These are phyloP conservation scores for Thymelicus acteon DNA, from an alignment of 2,888 invertebrate species.

Conservation along the genomic window DNA sequence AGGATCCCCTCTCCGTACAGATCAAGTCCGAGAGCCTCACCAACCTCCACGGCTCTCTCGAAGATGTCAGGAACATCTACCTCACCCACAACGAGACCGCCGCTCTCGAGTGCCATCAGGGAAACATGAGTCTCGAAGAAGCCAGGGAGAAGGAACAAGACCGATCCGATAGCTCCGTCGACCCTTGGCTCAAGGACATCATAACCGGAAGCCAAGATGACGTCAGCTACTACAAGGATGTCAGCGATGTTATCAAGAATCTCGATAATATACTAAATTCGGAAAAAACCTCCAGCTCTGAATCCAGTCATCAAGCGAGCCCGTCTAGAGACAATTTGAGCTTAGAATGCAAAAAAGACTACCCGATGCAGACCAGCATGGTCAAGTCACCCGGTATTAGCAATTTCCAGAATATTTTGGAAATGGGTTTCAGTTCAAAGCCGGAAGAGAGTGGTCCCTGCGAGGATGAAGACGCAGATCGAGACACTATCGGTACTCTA, in stretches of 20 bases:
- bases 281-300: constrained; percentile 85
- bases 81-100: constrained; percentile 76
- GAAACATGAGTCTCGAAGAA: constrained; percentile 67
- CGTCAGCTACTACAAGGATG: constrained; percentile 85
- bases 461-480: constrained; percentile 70
- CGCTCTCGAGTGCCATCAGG: constrained; percentile 72
- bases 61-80: constrained; percentile 82
- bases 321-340: constrained; percentile 80
- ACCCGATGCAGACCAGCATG: constrained; percentile 70
- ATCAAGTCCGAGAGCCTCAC: constrained; percentile 83
- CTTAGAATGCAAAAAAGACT: constrained; percentile 77
- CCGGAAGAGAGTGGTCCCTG: constrained; percentile 53
- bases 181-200: constrained; percentile 86
- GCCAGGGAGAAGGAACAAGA: constrained; percentile 64
- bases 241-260: constrained; percentile 87
- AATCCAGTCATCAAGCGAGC: constrained; percentile 84
- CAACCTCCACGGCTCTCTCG: constrained; percentile 89
- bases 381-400: constrained; percentile 79
- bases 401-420: constrained; percentile 75
- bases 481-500: constrained; percentile 73
- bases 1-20: constrained; percentile 68
- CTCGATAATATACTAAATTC: constrained; percentile 86
- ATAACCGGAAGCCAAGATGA: constrained; percentile 85
- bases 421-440: constrained; percentile 60
- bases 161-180: constrained; percentile 76